phyloP scores from a whole-genome alignment of 2,113 vertebrate species.

The Dromaius novaehollandiae region DNA sequence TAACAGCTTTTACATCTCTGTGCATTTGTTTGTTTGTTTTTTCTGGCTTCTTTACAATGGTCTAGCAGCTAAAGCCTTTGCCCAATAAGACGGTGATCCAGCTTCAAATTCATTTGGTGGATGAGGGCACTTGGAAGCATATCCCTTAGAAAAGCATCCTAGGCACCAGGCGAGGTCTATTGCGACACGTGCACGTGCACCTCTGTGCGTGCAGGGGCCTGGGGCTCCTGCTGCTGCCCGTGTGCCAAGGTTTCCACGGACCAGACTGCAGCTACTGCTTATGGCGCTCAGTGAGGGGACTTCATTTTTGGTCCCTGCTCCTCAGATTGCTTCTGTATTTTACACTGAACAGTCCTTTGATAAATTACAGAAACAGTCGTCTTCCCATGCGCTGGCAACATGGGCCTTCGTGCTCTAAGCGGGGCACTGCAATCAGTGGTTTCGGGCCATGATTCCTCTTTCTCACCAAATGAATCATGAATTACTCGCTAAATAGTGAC shows the following conservation, averaged over 20 bases:
- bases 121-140: neutral
- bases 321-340: neutral
- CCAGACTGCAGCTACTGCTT: neutral
- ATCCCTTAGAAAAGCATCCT: neutral
- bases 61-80: neutral
- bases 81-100: neutral
- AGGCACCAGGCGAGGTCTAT: neutral
- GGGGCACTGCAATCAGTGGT: fast-evolving
- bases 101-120: neutral
- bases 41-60: neutral
- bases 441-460: slow-evolving; percentile 35
- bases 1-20: neutral
- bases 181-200: fast-evolving
- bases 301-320: neutral
- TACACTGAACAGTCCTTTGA: neutral
- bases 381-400: neutral
- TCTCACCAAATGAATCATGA: slow-evolving; percentile 59
- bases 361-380: neutral
- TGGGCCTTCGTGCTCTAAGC: neutral
- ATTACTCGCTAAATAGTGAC: slow-evolving; percentile 47
- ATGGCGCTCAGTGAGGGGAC: neutral
- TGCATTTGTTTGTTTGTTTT: neutral
- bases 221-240: neutral
- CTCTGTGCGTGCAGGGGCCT: fast-evolving
- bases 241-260: neutral